Conservation (phyloP, 1,140 invertebrate genomes). For the Drosophila micromelanica region DNA sequence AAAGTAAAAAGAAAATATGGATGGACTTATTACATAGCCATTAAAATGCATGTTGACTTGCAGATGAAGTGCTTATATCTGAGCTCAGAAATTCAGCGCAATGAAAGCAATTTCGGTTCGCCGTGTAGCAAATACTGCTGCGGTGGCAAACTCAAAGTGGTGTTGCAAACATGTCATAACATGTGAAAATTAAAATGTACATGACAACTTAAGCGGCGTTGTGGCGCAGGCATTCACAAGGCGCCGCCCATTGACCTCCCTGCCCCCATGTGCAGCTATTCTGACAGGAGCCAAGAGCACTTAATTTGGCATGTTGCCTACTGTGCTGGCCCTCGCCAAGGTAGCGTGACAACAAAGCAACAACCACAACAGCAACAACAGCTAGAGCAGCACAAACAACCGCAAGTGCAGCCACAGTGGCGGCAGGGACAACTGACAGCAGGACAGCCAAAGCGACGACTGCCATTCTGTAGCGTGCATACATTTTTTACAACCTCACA, state of each 20-base stretch:
- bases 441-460: conserved; percentile 45
- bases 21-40: neutral
- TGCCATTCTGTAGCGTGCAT: conserved; percentile 67
- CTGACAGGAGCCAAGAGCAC: conserved; percentile 62
- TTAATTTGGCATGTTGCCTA: conserved; percentile 76
- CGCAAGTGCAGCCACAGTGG: conserved; percentile 69
- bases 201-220: conserved; percentile 75
- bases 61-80: neutral
- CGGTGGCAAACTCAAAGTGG: conserved; percentile 59
- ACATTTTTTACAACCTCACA: conserved; percentile 61
- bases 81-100: neutral
- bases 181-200: conserved; percentile 80
- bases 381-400: conserved; percentile 20
- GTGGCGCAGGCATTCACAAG: conserved; percentile 26
- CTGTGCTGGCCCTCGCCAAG: conserved; percentile 50
- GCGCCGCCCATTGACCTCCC: conserved; percentile 16
- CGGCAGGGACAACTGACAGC: conserved; percentile 49
- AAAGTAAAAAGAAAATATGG: too few species aligned
- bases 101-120: conserved; percentile 2
- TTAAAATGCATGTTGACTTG: conserved; percentile 2
- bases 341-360: conserved; percentile 42
- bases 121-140: conserved; percentile 11
- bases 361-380: conserved; percentile 33
- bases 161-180: conserved; percentile 70
- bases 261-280: conserved; percentile 1